Percentiles rank a stretch among this genome's conserved stretches.
Evolutionary conservation across 2,888 invertebrate species (phyloP).

Genomic region (Rhagonycha fulva): DNA sequence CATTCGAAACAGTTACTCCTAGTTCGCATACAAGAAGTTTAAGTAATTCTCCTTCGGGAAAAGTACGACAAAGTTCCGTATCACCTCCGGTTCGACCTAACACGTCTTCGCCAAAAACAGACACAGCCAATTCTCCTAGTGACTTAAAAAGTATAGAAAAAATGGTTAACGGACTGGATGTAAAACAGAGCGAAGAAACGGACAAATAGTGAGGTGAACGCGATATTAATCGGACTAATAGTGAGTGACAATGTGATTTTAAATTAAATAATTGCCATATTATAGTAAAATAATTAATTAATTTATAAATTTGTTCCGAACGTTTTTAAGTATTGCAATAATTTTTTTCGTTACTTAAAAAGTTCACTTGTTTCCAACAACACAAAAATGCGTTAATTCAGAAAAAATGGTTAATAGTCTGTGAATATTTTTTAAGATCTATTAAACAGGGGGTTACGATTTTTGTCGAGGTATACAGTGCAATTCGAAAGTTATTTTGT

Average conservation of each 20-base stretch:
- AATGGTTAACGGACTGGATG: constrained; percentile 95
- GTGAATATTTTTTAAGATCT: neutral
- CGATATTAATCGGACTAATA: constrained; percentile 3
- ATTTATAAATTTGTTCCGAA: neutral
- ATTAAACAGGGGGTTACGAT: neutral
- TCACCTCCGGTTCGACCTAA: constrained; percentile 63
- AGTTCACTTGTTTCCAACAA: constrained; percentile 3
- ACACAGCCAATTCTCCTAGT: constrained; percentile 67
- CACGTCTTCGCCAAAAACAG: constrained; percentile 59
- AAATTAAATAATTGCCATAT: constrained; percentile 8
- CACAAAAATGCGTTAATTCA: neutral
- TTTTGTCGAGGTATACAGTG: neutral
- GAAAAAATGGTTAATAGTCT: neutral
- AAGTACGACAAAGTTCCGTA: constrained; percentile 53
- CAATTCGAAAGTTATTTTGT: neutral
- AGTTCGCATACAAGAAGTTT: constrained; percentile 69
- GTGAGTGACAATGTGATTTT: constrained; percentile 5
- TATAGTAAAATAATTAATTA: neutral
- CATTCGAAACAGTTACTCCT: constrained; percentile 89
- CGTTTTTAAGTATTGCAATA: constrained; percentile 1
- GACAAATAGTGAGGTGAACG: constrained; percentile 47
- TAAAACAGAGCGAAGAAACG: constrained; percentile 64
- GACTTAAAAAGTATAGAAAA: constrained; percentile 96
- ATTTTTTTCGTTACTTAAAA: constrained; percentile 2
- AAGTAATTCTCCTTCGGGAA: constrained; percentile 63